Percentiles rank a stretch among this genome's conserved stretches.
Conservation (phyloP, 2,113 vertebrate species). For the Myxocyprinus asiaticus region DNA sequence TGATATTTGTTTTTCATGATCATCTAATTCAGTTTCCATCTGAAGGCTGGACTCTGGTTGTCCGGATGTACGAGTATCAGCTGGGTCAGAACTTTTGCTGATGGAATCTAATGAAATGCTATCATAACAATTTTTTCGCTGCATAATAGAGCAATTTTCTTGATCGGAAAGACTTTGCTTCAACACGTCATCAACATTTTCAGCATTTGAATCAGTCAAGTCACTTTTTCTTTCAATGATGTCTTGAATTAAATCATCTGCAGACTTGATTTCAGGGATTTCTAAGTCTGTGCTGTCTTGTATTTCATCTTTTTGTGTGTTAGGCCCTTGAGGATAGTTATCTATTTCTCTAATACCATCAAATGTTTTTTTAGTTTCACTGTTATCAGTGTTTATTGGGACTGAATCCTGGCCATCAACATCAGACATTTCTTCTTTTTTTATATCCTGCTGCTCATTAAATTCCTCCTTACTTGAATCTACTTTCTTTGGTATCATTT, state of each 20-base stretch:
- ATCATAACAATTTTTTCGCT: slow-evolving; percentile 1
- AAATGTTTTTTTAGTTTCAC: neutral
- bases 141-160: neutral
- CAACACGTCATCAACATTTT: neutral
- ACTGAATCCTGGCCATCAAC: too few relatives aligned
- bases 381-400: neutral
- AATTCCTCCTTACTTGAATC: slow-evolving; percentile 37
- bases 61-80: neutral
- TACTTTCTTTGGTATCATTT: slow-evolving; percentile 10
- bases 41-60: neutral
- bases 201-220: neutral
- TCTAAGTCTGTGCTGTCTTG: slow-evolving; percentile 10
- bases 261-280: neutral
- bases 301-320: neutral
- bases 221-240: neutral
- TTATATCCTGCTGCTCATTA: neutral
- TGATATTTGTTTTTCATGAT: neutral
- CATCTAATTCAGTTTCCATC: neutral
- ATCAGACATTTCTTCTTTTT: neutral
- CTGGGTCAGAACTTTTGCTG: neutral
- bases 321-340: neutral
- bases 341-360: neutral
- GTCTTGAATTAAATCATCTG: neutral
- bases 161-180: neutral
- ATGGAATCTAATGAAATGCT: neutral